These are phyloP conservation scores for Hemistola chrysoprasaria DNA, from an alignment of 2,888 invertebrate species.

Conservation along the genomic window DNA sequence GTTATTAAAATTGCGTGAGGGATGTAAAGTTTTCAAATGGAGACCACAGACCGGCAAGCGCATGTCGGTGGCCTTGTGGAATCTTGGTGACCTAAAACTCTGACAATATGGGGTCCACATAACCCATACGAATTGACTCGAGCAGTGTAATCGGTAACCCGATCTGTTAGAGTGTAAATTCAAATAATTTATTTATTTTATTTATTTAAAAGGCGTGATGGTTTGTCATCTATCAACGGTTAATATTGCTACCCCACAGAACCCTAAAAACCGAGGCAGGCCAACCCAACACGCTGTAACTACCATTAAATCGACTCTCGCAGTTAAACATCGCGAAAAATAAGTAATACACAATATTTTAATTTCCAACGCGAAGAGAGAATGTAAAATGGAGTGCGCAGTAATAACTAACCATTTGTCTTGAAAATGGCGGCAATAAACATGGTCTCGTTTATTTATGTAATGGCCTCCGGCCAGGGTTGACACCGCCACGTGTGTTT, in stretches of 20 bases:
- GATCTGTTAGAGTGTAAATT: no score
- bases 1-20: no score
- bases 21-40: no score
- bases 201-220: no score
- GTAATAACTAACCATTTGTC: constrained; percentile 82
- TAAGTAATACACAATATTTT: constrained; percentile 80
- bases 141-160: no score
- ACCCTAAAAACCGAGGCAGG: constrained; percentile 13
- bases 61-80: no score
- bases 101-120: no score
- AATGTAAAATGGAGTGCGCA: constrained; percentile 78
- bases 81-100: no score
- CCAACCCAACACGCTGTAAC: constrained; percentile 47
- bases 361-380: constrained; percentile 73
- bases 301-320: constrained; percentile 69
- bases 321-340: constrained; percentile 67
- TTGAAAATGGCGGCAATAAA: constrained; percentile 82
- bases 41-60: no score
- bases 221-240: no score
- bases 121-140: no score
- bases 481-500: constrained; percentile 74
- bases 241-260: constrained; percentile 1
- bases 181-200: no score
- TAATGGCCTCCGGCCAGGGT: constrained; percentile 75
- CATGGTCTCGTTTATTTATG: constrained; percentile 80